Base-by-base conservation (phyloP, 2,888 invertebrate species). In the Linyphia triangularis region DNA sequence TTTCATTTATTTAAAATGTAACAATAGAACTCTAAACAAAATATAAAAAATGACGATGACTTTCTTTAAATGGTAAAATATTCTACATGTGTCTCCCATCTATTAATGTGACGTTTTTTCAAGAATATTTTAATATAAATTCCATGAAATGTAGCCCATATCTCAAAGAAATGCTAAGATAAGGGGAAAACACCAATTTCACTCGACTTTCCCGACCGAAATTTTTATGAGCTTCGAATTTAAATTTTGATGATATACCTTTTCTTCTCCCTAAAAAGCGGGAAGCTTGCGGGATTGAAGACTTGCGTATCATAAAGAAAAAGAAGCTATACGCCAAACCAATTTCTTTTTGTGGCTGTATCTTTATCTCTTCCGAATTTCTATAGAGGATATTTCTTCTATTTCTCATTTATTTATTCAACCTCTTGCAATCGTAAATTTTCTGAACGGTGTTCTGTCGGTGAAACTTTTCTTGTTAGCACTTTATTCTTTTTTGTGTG, bases 191-290 rank as follows among this genome's bases (percentile, higher is more conserved):
- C 40, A 24, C n/a, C 63, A 28, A 59, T 73, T 30, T 16, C n/a
- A 40, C 16, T n/a, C 24, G 19, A 16, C 24, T 69, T 16, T 26
- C 26, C 33, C 40, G 37, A 16, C 5, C 26, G 37, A 9, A 77
- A 61, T 22, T 77, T 77, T 37, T 59, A 63, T 28, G 59, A 33
- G 22, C 63, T 24, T 65, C 70, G 65, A 78, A 79, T 79, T 86
- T 86, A 63, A 79, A 86, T 86, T 79, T 85, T 78, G 72, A 65
- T 79, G 43, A 57, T 72, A 61, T 72, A 79, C 72, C 79, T n/a
- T 79, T 86, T n/a, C n/a, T 85, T 65, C 85, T 16, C 37, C 79
- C 72, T 86, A 70, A 51, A 5, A 37, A n/a, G 24, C n/a, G n/a
- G n/a, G n/a, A 40, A 37, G 26, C 19, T 77, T 51, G 3, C 26